Evolutionary conservation across 2,888 invertebrate genomes (phyloP).

Genomic region (Lepetodrilus schrolli): DNA sequence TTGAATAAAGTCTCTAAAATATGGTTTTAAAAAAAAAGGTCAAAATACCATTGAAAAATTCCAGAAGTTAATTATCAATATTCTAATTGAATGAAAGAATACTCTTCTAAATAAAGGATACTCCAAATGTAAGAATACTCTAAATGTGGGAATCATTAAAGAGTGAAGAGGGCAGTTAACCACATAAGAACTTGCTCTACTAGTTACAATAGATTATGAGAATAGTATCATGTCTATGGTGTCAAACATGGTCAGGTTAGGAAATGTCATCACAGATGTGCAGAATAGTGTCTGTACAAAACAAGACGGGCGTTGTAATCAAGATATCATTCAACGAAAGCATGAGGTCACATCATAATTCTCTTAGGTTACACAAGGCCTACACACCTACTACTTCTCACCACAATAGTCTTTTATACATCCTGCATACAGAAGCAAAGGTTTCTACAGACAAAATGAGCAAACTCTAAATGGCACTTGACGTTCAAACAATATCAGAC

Average conservation of each 20-base stretch:
- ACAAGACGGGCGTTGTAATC: constrained; percentile 20
- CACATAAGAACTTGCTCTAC: too few relatives aligned
- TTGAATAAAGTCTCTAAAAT: too few relatives aligned
- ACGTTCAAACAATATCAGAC: neutral
- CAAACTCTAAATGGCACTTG: constrained; percentile 24
- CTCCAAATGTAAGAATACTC: too few relatives aligned
- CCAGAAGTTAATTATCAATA: too few relatives aligned
- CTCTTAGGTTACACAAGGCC: neutral
- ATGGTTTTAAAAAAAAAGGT: too few relatives aligned
- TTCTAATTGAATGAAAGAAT: too few relatives aligned
- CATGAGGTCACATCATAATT: neutral
- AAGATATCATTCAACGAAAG: constrained; percentile 20
- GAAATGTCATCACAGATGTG: constrained; percentile 21
- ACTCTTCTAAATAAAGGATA: too few relatives aligned
- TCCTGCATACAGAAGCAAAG: constrained; percentile 18
- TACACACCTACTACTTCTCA: constrained; percentile 21
- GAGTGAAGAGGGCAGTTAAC: too few relatives aligned
- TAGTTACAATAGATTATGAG: constrained; percentile 12
- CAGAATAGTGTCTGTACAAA: constrained; percentile 25
- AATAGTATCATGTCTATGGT: neutral
- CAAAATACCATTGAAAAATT: too few relatives aligned
- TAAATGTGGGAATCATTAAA: too few relatives aligned
- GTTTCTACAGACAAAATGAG: constrained; percentile 23
- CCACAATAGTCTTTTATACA: constrained; percentile 17
- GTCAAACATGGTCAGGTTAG: constrained; percentile 19